Base-by-base conservation (phyloP, 2,113 vertebrate genomes). In the Meles meles region DNA sequence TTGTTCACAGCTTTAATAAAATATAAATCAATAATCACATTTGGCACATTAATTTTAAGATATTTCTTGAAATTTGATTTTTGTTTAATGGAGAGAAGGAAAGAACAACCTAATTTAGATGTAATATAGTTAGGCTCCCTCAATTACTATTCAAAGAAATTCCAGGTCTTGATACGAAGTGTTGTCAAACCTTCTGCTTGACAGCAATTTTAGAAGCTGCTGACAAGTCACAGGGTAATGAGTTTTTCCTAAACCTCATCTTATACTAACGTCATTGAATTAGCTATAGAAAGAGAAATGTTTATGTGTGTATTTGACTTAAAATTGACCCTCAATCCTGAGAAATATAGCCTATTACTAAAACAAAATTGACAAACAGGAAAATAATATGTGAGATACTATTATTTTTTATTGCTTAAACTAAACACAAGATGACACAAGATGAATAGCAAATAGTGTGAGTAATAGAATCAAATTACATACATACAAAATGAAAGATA, bases 361-460 rank as follows among this genome's bases (percentile, higher is more conserved):
- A 94, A 96, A 87, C 9, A 13, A 97, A 93, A 96, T 74, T 55
- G 65, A 59, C 29, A 80, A 92, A 88, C 11, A 63, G 17, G 10
- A 72, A 86, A 93, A 34, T 86, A 89, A 69, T 67, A 95, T 79
- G 85, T 83, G 72, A 86, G 86, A 93, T 44, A 27, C 1, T 59
- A 57, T 61, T 69, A 47, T 59, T 84, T 97, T 76, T 57, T 88
- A 29, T 55, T 84, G 44, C 44, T 86, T 92, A 49, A 85, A 76
- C 15, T 71, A 74, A 93, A 72, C 61, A 55, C 52, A 55, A 55
- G 52, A 55, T 55, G 52, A 52, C 47, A 34, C 29, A 88, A 87
- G 20, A 61, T 79, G 5, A 47, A 57, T n/a, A 47, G 2, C 2
- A 95, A 95, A 89, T 23, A 69, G 10, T 88, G 7, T 63, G 44